Conservation (phyloP, 2,797 vertebrate genomes). For the Sebastolobus altivelis region DNA sequence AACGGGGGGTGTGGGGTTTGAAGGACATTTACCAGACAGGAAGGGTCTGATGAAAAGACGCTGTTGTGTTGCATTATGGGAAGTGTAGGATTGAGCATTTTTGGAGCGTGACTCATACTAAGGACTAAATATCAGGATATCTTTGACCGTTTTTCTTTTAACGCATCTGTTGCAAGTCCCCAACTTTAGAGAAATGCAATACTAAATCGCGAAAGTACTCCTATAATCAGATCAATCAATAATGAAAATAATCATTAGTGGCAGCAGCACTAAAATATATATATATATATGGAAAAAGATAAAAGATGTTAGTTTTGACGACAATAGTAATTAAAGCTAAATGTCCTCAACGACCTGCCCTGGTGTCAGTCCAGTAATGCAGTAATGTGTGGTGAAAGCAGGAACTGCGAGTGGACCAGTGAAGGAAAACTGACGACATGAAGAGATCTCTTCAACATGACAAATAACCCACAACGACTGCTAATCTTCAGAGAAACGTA, state of each 20-base stretch:
- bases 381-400: conserved; percentile 37
- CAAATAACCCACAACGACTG: conserved; percentile 52
- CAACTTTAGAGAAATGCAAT: not conserved
- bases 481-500: conserved; percentile 70
- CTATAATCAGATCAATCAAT: conserved; percentile 27
- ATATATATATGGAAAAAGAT: not conserved
- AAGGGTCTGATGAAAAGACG: not conserved
- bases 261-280: not conserved
- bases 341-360: conserved; percentile 40
- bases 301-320: conserved; percentile 28
- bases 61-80: not conserved
- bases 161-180: not conserved
- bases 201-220: not conserved
- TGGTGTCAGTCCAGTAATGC: conserved; percentile 15
- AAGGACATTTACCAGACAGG: not conserved
- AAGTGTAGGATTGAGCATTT: not conserved
- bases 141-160: not conserved
- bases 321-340: conserved; percentile 23
- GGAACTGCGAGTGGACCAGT: conserved; percentile 31
- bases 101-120: not conserved
- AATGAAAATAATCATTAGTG: not conserved
- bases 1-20: not conserved
- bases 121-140: not conserved
- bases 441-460: conserved; percentile 56
- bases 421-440: conserved; percentile 46